Percentiles rank a stretch among this genome's conserved stretches.
Conservation (phyloP, 2,888 invertebrate genomes). For the Lasioglossum morio region DNA sequence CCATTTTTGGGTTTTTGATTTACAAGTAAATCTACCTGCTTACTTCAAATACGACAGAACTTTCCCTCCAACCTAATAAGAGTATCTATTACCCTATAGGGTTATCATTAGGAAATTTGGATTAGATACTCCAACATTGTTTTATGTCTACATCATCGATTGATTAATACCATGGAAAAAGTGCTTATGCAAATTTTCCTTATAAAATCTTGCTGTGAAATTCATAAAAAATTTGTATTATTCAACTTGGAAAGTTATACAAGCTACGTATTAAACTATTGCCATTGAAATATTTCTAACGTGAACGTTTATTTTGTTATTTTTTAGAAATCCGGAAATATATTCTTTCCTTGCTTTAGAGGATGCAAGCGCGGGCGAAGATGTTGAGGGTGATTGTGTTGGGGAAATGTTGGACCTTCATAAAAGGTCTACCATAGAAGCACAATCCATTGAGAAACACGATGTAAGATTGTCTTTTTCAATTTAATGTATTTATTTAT, state of each 20-base stretch:
- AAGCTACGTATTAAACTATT: not conserved
- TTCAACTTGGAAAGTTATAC: not conserved
- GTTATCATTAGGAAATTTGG: not conserved
- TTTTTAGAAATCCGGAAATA: conserved; percentile 78
- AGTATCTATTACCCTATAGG: not conserved
- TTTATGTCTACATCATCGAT: not conserved
- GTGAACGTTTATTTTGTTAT: not conserved
- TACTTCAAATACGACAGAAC: too few relatives aligned
- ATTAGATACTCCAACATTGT: not conserved
- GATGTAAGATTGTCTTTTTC: conserved; percentile 74
- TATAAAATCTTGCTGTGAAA: not conserved
- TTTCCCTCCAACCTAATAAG: not conserved
- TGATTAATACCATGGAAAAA: not conserved
- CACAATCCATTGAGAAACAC: conserved; percentile 79
- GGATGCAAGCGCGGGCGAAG: conserved; percentile 84
- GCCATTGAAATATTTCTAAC: not conserved
- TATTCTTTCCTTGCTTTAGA: conserved; percentile 82
- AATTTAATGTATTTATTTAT: conserved; percentile 24
- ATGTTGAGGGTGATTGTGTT: conserved; percentile 78
- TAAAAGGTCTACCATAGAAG: conserved; percentile 76
- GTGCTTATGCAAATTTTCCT: not conserved
- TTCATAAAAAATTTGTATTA: not conserved
- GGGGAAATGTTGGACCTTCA: conserved; percentile 79
- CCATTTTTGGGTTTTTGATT: too few relatives aligned
- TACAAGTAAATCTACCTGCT: too few relatives aligned